Conservation (phyloP, 2,797 vertebrate genomes). For the Benthosema pterotum region DNA sequence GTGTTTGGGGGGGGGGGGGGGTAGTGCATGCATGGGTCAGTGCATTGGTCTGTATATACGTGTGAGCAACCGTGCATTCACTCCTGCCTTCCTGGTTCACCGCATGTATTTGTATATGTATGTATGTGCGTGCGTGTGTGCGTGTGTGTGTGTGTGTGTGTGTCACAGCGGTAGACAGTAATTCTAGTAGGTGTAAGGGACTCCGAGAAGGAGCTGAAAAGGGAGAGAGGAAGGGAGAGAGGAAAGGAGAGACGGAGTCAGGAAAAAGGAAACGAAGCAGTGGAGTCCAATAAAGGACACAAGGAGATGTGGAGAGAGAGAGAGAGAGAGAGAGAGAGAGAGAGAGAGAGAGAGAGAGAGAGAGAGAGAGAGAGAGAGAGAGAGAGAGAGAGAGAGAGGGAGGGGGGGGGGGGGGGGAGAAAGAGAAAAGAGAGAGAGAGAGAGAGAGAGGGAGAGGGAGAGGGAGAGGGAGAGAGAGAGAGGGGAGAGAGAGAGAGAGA, state of each 20-base stretch:
- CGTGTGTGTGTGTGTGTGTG: constrained; percentile 22
- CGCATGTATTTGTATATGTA: constrained; percentile 32
- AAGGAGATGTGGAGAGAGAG: background rate
- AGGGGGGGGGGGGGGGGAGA: too few species aligned
- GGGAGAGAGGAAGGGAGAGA: constrained; percentile 14
- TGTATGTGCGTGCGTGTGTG: constrained; percentile 3
- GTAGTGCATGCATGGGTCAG: constrained; percentile 56
- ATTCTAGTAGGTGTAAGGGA: constrained; percentile 41
- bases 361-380: too few species aligned
- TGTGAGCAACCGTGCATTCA: constrained; percentile 49
- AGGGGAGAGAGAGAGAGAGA: too few species aligned
- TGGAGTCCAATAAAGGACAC: too few species aligned
- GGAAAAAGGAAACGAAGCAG: background rate
- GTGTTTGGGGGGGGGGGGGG: constrained; percentile 3
- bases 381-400: too few species aligned
- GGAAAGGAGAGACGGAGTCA: constrained; percentile 13
- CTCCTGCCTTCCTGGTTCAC: constrained; percentile 37
- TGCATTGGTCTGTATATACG: constrained; percentile 34
- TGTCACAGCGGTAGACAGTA: constrained; percentile 35
- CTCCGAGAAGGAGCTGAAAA: constrained; percentile 5
- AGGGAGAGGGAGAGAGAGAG: too few species aligned
- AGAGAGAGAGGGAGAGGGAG: too few species aligned
- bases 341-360: too few species aligned
- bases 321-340: too few species aligned
- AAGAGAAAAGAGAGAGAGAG: too few species aligned